Evolutionary conservation across 2,113 vertebrate species (phyloP).

Genomic region (Asarcornis scutulata): DNA sequence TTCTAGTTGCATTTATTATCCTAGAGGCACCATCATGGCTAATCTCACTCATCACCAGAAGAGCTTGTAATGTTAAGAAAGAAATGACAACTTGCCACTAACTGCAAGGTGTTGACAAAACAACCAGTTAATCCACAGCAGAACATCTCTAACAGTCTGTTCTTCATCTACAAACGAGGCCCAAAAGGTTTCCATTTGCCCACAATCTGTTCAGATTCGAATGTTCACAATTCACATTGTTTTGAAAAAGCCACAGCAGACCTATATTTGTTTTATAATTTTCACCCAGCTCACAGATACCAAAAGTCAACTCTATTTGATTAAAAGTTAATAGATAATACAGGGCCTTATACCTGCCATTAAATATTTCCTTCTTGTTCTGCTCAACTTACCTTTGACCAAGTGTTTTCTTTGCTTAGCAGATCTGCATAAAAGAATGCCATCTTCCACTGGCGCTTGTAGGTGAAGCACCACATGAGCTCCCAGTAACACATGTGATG

Average conservation of each 20-base stretch:
- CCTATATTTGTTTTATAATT: neutral
- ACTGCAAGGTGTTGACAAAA: neutral
- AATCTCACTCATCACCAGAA: neutral
- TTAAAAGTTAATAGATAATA: neutral
- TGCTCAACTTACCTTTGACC: slow-evolving; percentile 89
- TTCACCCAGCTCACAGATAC: neutral
- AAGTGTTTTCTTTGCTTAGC: slow-evolving; percentile 94
- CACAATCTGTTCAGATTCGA: neutral
- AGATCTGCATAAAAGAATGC: slow-evolving; percentile 97
- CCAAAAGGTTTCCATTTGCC: neutral
- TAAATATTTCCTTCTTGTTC: neutral
- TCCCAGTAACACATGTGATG: slow-evolving; percentile 99
- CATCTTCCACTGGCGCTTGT: slow-evolving; percentile 97
- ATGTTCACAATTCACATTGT: neutral
- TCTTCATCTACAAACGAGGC: neutral
- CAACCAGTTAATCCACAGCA: neutral
- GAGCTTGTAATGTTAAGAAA: neutral
- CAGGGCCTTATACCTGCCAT: neutral
- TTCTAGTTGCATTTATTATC: neutral
- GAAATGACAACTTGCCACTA: neutral
- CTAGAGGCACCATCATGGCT: neutral
- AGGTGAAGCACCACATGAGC: slow-evolving; percentile 99
- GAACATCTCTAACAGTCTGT: neutral
- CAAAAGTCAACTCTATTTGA: neutral
- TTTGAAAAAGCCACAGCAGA: neutral